Percentiles rank a stretch among this genome's conserved stretches.
These are phyloP conservation scores for Hephaestus fuliginosus DNA, from an alignment of 2,797 vertebrate species.

Conservation along the genomic window DNA sequence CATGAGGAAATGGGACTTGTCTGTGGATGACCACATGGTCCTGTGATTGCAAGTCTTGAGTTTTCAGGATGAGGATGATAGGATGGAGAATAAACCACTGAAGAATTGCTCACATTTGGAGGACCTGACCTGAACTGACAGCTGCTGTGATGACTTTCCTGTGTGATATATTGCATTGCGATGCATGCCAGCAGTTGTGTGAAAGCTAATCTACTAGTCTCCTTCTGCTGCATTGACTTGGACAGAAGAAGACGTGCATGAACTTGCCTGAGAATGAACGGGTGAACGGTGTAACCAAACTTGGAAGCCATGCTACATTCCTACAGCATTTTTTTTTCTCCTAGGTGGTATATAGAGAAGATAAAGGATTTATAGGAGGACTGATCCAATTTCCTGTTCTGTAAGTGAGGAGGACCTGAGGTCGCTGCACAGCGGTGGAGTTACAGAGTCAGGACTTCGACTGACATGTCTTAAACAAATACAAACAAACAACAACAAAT, in stretches of 20 bases:
- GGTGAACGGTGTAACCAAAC: constrained; percentile 24
- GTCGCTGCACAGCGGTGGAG: constrained; percentile 8
- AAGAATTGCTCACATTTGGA: constrained; percentile 22
- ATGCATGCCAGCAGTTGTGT: constrained; percentile 55
- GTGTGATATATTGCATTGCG: constrained; percentile 34
- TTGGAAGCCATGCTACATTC: constrained; percentile 45
- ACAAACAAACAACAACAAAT: constrained; percentile 3
- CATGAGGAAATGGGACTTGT: constrained; percentile 47
- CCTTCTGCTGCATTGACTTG: constrained; percentile 35
- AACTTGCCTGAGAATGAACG: constrained; percentile 45
- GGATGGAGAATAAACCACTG: background rate
- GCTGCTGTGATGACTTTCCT: constrained; percentile 31
- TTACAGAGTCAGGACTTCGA: constrained; percentile 20
- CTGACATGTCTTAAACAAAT: constrained; percentile 38
- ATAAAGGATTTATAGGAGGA: constrained; percentile 33
- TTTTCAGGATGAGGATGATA: background rate
- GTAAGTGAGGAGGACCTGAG: constrained; percentile 39
- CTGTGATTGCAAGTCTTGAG: constrained; percentile 8
- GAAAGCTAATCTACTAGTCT: constrained; percentile 45
- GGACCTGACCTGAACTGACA: constrained; percentile 24
- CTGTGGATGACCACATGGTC: constrained; percentile 13
- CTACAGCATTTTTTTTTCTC: constrained; percentile 54
- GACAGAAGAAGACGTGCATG: constrained; percentile 55
- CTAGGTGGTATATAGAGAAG: constrained; percentile 76
- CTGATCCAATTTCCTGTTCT: constrained; percentile 27